Evolutionary conservation across 2,888 invertebrate genomes (phyloP).

Genomic region (Proisotoma minuta): DNA sequence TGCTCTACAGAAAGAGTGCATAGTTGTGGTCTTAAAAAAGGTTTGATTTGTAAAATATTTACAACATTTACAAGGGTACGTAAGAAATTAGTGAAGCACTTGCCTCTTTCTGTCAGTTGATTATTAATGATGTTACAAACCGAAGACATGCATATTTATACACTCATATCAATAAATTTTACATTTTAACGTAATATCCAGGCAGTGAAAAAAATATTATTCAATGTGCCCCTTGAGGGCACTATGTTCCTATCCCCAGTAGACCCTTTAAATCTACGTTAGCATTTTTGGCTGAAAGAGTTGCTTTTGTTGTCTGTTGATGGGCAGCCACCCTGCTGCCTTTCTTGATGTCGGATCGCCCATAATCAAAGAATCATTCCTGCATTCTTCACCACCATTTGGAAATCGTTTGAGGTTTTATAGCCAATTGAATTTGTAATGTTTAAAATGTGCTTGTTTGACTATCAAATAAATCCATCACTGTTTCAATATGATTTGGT

Average conservation of each 20-base stretch:
- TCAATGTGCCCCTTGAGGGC: slow-evolving; percentile 12
- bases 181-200: background rate
- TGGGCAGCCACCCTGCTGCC: slow-evolving; percentile 12
- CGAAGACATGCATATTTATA: background rate
- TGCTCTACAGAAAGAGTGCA: background rate
- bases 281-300: background rate
- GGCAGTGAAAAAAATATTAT: background rate
- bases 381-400: background rate
- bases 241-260: background rate
- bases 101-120: slow-evolving; percentile 5
- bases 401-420: background rate
- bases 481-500: background rate
- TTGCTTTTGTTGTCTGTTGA: slow-evolving; percentile 12
- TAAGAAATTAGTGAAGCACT: slow-evolving; percentile 10
- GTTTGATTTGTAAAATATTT: too few relatives aligned
- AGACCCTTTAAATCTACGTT: background rate
- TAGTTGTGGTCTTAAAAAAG: too few relatives aligned
- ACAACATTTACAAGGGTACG: too few relatives aligned
- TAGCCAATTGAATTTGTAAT: background rate
- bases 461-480: background rate
- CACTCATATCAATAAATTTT: slow-evolving; percentile 7
- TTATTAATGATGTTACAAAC: slow-evolving; percentile 12
- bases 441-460: background rate
- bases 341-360: slow-evolving; percentile 13
- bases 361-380: slow-evolving; percentile 11